These are phyloP conservation scores for Timandra comae DNA, from an alignment of 2,888 invertebrate species.

Conservation along the genomic window DNA sequence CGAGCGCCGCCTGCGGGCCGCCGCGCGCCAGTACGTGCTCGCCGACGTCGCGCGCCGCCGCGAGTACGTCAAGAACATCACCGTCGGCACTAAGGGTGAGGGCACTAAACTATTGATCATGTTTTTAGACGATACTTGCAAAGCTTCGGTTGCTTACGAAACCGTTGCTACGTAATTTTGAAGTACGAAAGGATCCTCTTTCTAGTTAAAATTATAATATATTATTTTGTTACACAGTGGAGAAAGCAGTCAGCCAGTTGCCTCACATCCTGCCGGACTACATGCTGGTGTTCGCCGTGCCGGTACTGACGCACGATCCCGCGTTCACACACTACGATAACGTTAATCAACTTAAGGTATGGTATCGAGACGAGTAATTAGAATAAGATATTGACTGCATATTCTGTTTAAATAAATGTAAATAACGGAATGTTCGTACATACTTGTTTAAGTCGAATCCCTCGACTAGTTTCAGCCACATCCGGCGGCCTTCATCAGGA, in stretches of 20 bases:
- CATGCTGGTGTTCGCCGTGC: conserved; percentile 97
- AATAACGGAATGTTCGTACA: no score
- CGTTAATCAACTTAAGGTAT: conserved; percentile 84
- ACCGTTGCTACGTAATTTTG: no score
- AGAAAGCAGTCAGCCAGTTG: conserved; percentile 84
- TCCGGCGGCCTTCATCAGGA: no score
- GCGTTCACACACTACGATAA: conserved; percentile 87
- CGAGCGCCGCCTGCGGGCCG: conserved; percentile 83
- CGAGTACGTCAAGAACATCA: conserved; percentile 92
- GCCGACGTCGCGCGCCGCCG: conserved; percentile 92
- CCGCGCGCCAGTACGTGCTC: conserved; percentile 88
- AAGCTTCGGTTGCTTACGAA: no score
- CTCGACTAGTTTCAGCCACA: no score
- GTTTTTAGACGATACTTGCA: no score
- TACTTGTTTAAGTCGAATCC: no score
- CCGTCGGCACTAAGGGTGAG: conserved; percentile 79
- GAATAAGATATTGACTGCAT: no score
- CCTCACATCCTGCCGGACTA: conserved; percentile 96
- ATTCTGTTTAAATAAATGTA: no score
- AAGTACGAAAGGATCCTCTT: no score
- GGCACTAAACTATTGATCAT: no score
- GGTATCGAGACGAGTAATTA: no score
- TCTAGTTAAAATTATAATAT: conserved; percentile 1
- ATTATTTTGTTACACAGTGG: conserved; percentile 53
- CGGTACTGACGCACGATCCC: conserved; percentile 95